phyloP scores from a whole-genome alignment of 2,888 invertebrate species.

The Oscheius sp. region DNA sequence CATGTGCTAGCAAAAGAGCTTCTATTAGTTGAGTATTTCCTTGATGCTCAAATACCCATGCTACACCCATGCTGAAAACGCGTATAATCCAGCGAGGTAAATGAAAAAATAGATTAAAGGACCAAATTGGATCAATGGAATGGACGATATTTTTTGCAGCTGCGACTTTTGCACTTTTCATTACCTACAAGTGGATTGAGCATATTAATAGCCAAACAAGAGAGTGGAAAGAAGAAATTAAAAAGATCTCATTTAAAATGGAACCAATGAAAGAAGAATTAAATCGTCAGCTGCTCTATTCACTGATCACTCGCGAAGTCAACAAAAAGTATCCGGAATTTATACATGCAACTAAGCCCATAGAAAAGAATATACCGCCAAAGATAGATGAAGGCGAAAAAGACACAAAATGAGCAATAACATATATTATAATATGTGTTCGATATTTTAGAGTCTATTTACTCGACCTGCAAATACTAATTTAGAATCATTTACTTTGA shows the following conservation, averaged over 20 bases:
- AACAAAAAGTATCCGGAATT: not conserved
- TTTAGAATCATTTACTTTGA: too few species aligned
- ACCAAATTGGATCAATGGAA: too few species aligned
- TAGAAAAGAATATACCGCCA: not conserved
- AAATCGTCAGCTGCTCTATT: not conserved
- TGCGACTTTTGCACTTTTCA: too few species aligned
- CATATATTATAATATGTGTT: too few species aligned
- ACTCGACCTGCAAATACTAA: too few species aligned
- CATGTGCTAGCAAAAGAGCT: conserved; percentile 34
- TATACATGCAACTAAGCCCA: not conserved
- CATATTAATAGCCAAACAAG: not conserved
- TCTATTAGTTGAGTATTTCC: conserved; percentile 37
- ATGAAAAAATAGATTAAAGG: not conserved
- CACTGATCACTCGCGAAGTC: not conserved
- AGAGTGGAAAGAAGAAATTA: too few species aligned
- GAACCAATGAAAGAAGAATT: not conserved
- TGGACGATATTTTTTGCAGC: too few species aligned
- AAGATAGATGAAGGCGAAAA: not conserved
- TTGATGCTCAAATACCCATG: conserved; percentile 53
- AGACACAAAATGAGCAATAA: not conserved
- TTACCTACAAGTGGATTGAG: too few species aligned
- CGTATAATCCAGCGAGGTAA: not conserved
- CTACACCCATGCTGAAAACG: conserved; percentile 46
- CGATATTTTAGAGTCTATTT: too few species aligned
- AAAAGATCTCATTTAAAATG: not conserved